Percentiles rank a stretch among this genome's conserved stretches.
phyloP scores from a whole-genome alignment of 1,140 invertebrate species.

The Ceratina australensis region DNA sequence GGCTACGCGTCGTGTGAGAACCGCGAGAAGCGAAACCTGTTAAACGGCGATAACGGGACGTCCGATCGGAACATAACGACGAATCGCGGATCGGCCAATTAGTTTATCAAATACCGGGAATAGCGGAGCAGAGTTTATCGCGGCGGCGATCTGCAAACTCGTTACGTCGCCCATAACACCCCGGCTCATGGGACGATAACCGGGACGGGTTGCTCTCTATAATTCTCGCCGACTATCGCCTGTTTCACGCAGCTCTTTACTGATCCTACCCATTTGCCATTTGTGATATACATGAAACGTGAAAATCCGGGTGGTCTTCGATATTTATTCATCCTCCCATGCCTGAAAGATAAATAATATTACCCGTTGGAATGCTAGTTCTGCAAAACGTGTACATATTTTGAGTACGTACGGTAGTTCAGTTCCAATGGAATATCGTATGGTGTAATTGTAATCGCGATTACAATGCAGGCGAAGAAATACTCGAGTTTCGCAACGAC shows the following conservation, averaged over 20 bases:
- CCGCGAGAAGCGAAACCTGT: constrained; percentile 26
- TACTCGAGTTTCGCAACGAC: constrained; percentile 6
- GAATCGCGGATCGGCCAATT: constrained; percentile 51
- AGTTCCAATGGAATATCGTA: no score
- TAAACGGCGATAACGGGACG: constrained; percentile 59
- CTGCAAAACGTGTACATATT: no score
- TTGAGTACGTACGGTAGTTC: no score
- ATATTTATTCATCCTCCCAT: no score
- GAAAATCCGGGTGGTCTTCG: no score
- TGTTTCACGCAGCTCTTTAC: not conserved
- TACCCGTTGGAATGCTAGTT: no score
- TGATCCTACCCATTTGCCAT: no score
- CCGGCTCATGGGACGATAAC: constrained; percentile 39
- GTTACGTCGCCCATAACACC: constrained; percentile 54
- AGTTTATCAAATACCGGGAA: constrained; percentile 61
- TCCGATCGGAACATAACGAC: constrained; percentile 53
- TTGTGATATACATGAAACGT: no score
- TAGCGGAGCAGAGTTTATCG: constrained; percentile 56
- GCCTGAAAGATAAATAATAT: not conserved
- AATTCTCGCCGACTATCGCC: constrained; percentile 38
- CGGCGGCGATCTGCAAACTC: constrained; percentile 46
- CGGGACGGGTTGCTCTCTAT: constrained; percentile 32
- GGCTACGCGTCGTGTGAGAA: not conserved
- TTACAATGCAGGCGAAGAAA: not conserved
- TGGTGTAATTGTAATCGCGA: no score